Evolutionary conservation across 2,888 invertebrate species (phyloP).

Genomic region (Operophtera brumata): DNA sequence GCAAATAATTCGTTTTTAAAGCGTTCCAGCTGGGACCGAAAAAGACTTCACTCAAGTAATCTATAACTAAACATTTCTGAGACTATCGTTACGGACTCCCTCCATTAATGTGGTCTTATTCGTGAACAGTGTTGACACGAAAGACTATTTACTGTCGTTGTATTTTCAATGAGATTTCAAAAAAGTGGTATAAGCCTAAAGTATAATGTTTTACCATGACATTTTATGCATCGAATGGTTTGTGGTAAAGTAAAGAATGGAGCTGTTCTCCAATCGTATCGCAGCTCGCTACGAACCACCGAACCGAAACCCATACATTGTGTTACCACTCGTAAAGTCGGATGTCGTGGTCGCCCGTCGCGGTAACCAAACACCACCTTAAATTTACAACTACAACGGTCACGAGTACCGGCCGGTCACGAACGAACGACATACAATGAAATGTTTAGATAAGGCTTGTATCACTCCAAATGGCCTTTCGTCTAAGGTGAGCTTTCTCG

Average conservation of each 20-base stretch:
- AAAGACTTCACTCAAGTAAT: too few species aligned
- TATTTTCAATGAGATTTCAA: too few species aligned
- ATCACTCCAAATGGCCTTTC: constrained; percentile 2
- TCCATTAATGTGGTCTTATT: too few species aligned
- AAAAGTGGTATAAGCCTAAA: too few species aligned
- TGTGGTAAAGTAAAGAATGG: background rate
- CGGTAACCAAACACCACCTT: constrained; percentile 18
- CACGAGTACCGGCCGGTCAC: constrained; percentile 11
- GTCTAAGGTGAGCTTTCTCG: constrained; percentile 3
- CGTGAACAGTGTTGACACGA: too few species aligned
- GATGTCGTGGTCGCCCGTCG: constrained; percentile 13
- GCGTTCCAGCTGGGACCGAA: too few species aligned
- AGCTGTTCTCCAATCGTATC: background rate
- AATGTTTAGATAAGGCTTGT: constrained; percentile 7
- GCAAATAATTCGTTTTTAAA: too few species aligned
- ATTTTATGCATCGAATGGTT: too few species aligned
- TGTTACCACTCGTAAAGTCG: constrained; percentile 10
- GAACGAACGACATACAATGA: constrained; percentile 11
- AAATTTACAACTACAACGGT: constrained; percentile 11
- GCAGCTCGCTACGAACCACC: constrained; percentile 4
- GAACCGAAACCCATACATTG: constrained; percentile 14
- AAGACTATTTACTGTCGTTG: too few species aligned
- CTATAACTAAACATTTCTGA: too few species aligned
- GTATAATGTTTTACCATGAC: too few species aligned
- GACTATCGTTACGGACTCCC: too few species aligned